Evolutionary conservation across 2,888 invertebrate genomes (phyloP).

Genomic region (Chalcis sispes): DNA sequence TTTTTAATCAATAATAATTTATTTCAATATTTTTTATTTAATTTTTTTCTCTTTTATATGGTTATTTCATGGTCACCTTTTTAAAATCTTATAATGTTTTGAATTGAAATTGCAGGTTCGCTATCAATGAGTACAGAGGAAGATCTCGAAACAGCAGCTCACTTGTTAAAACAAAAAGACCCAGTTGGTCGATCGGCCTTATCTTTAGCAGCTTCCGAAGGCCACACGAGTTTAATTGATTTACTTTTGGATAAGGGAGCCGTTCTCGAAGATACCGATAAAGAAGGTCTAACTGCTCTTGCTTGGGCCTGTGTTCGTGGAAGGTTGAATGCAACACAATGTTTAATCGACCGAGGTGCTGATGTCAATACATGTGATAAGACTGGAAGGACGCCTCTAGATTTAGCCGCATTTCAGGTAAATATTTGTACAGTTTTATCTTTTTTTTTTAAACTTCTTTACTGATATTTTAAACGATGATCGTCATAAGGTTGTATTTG

Average conservation of each 20-base stretch:
- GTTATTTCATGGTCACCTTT: too few relatives aligned
- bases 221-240: constrained; percentile 92
- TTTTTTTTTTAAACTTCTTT: constrained; percentile 3
- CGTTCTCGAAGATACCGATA: constrained; percentile 86
- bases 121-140: constrained; percentile 63
- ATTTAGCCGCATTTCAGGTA: constrained; percentile 87
- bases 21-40: too few relatives aligned
- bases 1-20: background rate
- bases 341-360: constrained; percentile 89
- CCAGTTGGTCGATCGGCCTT: constrained; percentile 88
- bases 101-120: constrained; percentile 58
- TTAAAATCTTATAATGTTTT: background rate
- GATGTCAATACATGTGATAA: constrained; percentile 90
- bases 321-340: constrained; percentile 83
- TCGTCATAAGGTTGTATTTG: background rate
- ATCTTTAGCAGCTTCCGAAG: constrained; percentile 94
- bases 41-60: too few relatives aligned
- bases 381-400: constrained; percentile 93
- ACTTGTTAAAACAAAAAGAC: constrained; percentile 81
- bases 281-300: constrained; percentile 91
- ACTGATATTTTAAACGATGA: background rate
- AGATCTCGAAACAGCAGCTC: constrained; percentile 66
- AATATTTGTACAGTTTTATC: background rate
- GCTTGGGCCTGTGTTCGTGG: constrained; percentile 95
- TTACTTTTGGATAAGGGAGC: constrained; percentile 91